Base-by-base conservation (phyloP, 37 sponge, comb jelly and placozoan species). In the Amphimedon queenslandica region DNA sequence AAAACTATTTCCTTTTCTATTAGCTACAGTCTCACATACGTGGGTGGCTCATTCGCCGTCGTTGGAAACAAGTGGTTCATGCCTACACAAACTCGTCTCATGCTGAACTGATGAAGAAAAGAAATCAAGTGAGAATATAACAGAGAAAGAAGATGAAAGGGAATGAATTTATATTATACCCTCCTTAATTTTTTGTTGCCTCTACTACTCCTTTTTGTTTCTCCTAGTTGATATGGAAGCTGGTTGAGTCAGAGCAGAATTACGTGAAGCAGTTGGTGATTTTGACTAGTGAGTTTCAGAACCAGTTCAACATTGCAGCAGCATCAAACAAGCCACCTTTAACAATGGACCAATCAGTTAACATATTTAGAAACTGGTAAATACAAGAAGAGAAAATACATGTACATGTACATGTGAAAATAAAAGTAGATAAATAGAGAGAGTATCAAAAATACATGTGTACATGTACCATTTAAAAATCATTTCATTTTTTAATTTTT, bases 351-450 rank as follows among this genome's bases (percentile, higher is more conserved):
- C 76, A 82, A 16, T 69, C 60, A 28, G 67, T 74, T 39, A 42
- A 41, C 53, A 82, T 88, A 69, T 88, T 88, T 42, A 67, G 92
- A 72, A 85, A 85, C 65, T 76, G 80, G 85, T 84, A 42, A 8
- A n/a, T n/a, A n/a, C n/a, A n/a, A n/a, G n/a, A n/a, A n/a, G n/a
- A n/a, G n/a, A n/a, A n/a, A n/a, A n/a, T n/a, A n/a, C n/a, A n/a
- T n/a, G n/a, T n/a, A n/a, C n/a, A n/a, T n/a, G n/a, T n/a, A n/a
- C n/a, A n/a, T n/a, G n/a, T n/a, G n/a, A n/a, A n/a, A n/a, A n/a
- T n/a, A n/a, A n/a, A n/a, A n/a, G n/a, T n/a, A n/a, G n/a, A n/a
- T n/a, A n/a, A n/a, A n/a, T n/a, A n/a, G n/a, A n/a, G n/a, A n/a
- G n/a, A n/a, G n/a, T n/a, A n/a, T n/a, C n/a, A n/a, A n/a, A n/a